These are phyloP conservation scores for Torymus tubicola DNA, from an alignment of 2,888 invertebrate genomes.

Conservation along the genomic window DNA sequence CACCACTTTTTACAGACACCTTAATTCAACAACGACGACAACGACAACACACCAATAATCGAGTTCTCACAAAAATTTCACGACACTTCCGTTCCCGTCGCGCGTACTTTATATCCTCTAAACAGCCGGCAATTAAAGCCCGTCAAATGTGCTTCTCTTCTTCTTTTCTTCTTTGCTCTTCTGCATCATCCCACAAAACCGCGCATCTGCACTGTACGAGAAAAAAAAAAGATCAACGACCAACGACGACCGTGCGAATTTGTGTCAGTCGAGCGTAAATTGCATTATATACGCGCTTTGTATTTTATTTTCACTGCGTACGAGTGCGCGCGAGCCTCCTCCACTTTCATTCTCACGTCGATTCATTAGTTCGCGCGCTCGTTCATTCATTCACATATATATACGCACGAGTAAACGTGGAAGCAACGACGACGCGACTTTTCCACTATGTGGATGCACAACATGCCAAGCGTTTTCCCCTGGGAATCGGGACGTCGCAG, in stretches of 20 bases:
- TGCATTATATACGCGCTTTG: neutral
- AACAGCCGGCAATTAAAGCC: too few species aligned
- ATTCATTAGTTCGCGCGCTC: conserved; percentile 34
- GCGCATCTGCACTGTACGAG: neutral
- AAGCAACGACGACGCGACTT: conserved; percentile 33
- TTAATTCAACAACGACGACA: too few species aligned
- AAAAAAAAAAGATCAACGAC: conserved; percentile 10
- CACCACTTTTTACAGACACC: too few species aligned
- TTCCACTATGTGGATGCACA: conserved; percentile 39
- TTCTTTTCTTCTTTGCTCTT: neutral
- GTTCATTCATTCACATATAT: neutral
- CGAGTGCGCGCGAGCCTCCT: neutral
- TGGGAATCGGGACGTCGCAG: neutral
- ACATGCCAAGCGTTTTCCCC: neutral
- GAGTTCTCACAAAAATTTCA: too few species aligned
- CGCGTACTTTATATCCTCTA: too few species aligned
- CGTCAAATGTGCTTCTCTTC: too few species aligned
- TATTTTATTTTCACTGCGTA: too few species aligned
- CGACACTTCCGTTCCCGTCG: neutral
- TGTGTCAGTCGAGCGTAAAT: conserved; percentile 30
- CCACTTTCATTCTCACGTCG: conserved; percentile 58
- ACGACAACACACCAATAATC: too few species aligned
- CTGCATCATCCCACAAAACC: too few species aligned
- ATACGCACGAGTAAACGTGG: conserved; percentile 25
- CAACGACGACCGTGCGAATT: conserved; percentile 41